These are phyloP conservation scores for Strigops habroptila DNA, from an alignment of 2,113 vertebrate species.

Conservation along the genomic window DNA sequence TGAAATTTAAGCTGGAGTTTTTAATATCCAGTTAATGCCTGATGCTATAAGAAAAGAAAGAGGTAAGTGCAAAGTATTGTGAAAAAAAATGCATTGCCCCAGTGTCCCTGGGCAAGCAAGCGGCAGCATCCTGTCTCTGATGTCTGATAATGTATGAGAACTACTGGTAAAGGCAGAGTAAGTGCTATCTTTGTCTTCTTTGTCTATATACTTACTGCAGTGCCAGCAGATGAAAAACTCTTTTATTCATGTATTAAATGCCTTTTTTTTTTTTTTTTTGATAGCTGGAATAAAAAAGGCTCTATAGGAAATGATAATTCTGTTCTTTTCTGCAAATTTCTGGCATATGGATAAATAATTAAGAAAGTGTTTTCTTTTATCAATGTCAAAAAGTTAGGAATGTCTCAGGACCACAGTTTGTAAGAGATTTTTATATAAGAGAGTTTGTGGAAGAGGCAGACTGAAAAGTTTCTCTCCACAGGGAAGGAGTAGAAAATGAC, in stretches of 20 bases:
- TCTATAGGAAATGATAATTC: neutral
- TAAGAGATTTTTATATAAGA: neutral
- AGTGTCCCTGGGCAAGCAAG: neutral
- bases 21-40: slow-evolving; percentile 35
- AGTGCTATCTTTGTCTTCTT: neutral
- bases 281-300: neutral
- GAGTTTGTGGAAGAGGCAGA: neutral
- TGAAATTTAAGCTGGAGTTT: slow-evolving; percentile 50
- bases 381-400: neutral
- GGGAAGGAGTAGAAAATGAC: neutral
- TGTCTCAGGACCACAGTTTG: neutral
- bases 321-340: slow-evolving; percentile 11
- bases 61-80: neutral
- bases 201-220: neutral
- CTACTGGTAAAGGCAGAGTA: neutral
- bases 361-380: slow-evolving; percentile 37
- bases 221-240: neutral
- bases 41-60: neutral
- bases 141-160: neutral
- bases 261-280: neutral
- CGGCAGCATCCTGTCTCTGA: neutral
- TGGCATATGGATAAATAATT: slow-evolving; percentile 42
- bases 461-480: neutral
- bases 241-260: neutral
- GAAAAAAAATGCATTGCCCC: neutral